phyloP scores from a whole-genome alignment of 2,113 vertebrate species.

The Seriola quinqueradiata region DNA sequence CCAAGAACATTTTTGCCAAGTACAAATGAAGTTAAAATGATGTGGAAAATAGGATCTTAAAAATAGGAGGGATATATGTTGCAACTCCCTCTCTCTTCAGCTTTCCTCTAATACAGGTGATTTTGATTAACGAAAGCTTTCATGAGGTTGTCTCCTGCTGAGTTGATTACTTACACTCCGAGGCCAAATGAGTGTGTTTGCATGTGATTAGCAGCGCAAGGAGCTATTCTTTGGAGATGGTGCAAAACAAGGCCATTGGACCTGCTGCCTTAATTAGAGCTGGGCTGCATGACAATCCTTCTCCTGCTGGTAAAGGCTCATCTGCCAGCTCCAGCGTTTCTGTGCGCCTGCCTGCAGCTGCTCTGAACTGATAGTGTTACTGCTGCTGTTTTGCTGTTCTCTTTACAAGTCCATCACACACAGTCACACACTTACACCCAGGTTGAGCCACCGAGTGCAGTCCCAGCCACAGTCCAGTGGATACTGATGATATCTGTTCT shows the following conservation, averaged over 20 bases:
- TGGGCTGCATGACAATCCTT: slow-evolving; percentile 57
- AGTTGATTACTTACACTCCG: slow-evolving; percentile 57
- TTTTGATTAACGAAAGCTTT: slow-evolving; percentile 58
- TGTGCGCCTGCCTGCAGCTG: slow-evolving; percentile 72
- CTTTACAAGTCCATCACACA: slow-evolving; percentile 68
- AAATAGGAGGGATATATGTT: background rate
- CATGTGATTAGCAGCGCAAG: slow-evolving; percentile 69
- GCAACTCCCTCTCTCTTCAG: background rate
- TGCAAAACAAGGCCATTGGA: slow-evolving; percentile 69
- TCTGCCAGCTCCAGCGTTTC: slow-evolving; percentile 59
- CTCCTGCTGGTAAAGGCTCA: slow-evolving; percentile 68
- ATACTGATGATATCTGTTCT: slow-evolving; percentile 66
- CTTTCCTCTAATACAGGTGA: slow-evolving; percentile 48
- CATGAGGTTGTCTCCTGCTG: slow-evolving; percentile 41
- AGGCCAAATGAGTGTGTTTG: slow-evolving; percentile 71
- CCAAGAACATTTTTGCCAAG: no score
- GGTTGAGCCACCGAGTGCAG: slow-evolving; percentile 51
- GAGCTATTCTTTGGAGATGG: slow-evolving; percentile 63
- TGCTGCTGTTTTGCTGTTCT: slow-evolving; percentile 59
- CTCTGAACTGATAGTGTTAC: slow-evolving; percentile 72
- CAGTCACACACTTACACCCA: slow-evolving; percentile 61
- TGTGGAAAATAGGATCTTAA: slow-evolving; percentile 7
- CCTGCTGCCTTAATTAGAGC: slow-evolving; percentile 76
- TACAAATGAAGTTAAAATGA: slow-evolving; percentile 19
- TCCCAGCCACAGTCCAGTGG: slow-evolving; percentile 63